Evolutionary conservation across 2,113 vertebrate species (phyloP), one percentile per base, ranked within the genome.

Genomic region (Gopherus evgoodei): DNA sequence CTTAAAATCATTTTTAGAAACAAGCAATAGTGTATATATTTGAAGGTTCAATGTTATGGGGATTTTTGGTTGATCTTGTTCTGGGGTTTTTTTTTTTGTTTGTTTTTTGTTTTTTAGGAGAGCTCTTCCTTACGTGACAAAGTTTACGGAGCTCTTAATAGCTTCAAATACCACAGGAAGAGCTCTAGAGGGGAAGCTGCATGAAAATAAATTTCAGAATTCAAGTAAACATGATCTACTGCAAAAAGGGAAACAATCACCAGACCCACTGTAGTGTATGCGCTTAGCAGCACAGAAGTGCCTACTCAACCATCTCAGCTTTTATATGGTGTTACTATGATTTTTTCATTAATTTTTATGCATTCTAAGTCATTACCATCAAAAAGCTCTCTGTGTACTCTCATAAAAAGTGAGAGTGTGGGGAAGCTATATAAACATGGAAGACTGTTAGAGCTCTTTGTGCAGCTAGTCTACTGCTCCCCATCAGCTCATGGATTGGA

Each of bases 381-480:
- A 89, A 82, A 62, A 47, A 57, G 35, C 24, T 54, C 29, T 75
- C 52, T 83, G 50, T 17, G 13, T 35, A 83, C 38, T 22, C 38
- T 75, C 50, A 83, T 44, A 91, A 38, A 87, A 53, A 44, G 2
- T 0, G 24, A 27, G 56, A 11, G 5, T 44, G 88, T 42, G 38
- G 89, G 44, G 57, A 24, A 92, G 59, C 80, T 89, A 72, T 90
- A 78, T 38, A 92, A 91, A 90, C 57, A 62, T 0, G 5, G 56
- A 54, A 90, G 24, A 76, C 2, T n/a, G 38, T 31, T 78, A 83
- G 0, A 86, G 50, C 80, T 88, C 79, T 78, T 83, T 50, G 35
- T 93, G 94, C 83, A 92, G 75, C 59, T 90, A 38, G 50, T 87
- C 44, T 87, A 62, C 79, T 96, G 85, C 81, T 88, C 42, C 90